Conservation (phyloP, 1,140 invertebrate species). For the Araneus ventricosus region DNA sequence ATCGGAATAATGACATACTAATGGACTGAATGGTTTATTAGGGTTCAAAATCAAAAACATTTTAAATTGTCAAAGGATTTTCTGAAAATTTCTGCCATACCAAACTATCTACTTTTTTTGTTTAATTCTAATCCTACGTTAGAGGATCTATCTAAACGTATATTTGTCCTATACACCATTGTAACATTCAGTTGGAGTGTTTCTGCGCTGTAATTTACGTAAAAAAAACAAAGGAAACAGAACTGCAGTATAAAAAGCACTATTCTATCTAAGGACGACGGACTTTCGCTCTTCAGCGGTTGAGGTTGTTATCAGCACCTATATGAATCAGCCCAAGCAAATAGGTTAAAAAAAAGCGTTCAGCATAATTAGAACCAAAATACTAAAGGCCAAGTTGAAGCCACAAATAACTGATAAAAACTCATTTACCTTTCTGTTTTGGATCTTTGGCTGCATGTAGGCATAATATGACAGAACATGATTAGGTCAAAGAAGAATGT, state of each 20-base stretch:
- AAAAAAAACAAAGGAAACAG: conserved; percentile 15
- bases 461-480: conserved; percentile 64
- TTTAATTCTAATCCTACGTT: conserved; percentile 29
- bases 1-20: neutral
- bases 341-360: conserved; percentile 68
- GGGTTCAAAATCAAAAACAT: neutral
- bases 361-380: conserved; percentile 50
- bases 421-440: conserved; percentile 73
- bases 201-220: conserved; percentile 8
- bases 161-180: neutral
- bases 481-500: conserved; percentile 57
- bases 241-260: conserved; percentile 59
- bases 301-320: conserved; percentile 56
- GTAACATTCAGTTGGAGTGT: neutral
- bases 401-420: conserved; percentile 68
- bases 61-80: neutral
- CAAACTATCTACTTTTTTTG: conserved; percentile 5
- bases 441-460: conserved; percentile 75
- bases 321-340: conserved; percentile 69
- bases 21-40: neutral
- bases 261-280: conserved; percentile 50
- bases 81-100: neutral
- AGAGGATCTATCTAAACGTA: conserved; percentile 19
- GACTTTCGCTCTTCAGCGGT: neutral
- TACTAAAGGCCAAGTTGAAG: conserved; percentile 62